Evolutionary conservation across 2,113 vertebrate genomes (phyloP).

Genomic region (Lepisosteus oculatus): DNA sequence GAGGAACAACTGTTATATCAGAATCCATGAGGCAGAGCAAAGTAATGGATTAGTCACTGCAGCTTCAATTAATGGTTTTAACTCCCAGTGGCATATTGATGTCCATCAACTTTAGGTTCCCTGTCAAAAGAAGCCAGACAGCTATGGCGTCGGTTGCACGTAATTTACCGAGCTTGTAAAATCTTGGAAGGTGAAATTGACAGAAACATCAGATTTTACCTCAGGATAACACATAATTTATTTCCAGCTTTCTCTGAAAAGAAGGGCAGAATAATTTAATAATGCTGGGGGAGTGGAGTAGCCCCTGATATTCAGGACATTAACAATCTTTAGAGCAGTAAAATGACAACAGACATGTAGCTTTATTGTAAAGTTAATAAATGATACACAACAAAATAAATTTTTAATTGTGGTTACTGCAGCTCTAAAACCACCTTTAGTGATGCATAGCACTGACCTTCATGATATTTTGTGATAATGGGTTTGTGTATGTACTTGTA

Average conservation of each 20-base stretch:
- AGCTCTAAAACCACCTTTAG: background rate
- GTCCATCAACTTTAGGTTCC: slow-evolving; percentile 45
- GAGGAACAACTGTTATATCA: slow-evolving; percentile 31
- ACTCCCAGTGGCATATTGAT: slow-evolving; percentile 48
- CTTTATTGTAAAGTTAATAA: slow-evolving; percentile 28
- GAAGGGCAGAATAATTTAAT: slow-evolving; percentile 42
- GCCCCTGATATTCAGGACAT: slow-evolving; percentile 26
- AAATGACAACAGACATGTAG: slow-evolving; percentile 25
- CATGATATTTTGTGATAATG: background rate
- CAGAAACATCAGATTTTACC: slow-evolving; percentile 53
- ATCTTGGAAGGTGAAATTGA: slow-evolving; percentile 52
- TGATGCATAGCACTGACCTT: background rate
- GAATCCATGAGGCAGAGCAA: slow-evolving; percentile 20
- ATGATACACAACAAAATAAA: slow-evolving; percentile 29
- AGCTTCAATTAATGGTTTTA: slow-evolving; percentile 50
- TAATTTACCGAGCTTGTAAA: slow-evolving; percentile 62
- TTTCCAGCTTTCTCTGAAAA: slow-evolving; percentile 35
- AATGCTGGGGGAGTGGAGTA: slow-evolving; percentile 30
- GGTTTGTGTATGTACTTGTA: background rate
- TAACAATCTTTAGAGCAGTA: slow-evolving; percentile 29
- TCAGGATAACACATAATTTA: slow-evolving; percentile 51
- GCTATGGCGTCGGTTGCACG: slow-evolving; percentile 32
- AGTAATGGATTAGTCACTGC: slow-evolving; percentile 42
- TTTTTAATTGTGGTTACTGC: slow-evolving; percentile 16
- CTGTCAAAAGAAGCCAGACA: slow-evolving; percentile 42